Evolutionary conservation across 2,888 invertebrate species (phyloP), one percentile per base, ranked within the genome.

Genomic region (Rhabditophanes sp.): DNA sequence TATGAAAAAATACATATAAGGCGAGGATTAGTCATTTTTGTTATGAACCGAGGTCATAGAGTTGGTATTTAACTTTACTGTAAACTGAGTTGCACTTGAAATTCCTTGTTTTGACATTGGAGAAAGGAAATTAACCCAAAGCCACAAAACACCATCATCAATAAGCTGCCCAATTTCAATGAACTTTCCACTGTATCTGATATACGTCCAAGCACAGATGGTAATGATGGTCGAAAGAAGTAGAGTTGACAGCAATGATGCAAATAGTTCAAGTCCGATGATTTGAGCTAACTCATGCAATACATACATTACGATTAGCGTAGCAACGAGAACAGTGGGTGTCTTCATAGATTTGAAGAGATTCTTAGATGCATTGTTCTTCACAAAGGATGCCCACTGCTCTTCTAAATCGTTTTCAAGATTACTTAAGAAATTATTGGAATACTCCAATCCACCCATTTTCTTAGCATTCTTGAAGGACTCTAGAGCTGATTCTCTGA

Each of bases 331-430:
- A 4, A 69, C 68, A 25, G 84, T 83, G 8, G 93, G 93, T 28
- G 96, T 93, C 62, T 87, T 76, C 40, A 87, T 88, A 41, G 88
- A 85, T 69, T 87, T 88, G 52, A 64, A 64, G 49, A 96, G 82
- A 71, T 96, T 96, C 75, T 96, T 96, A 67, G 85, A 82, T 68
- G 93, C 88, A 71, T 96, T 96, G 73, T 87, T 82, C 37, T 80
- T 77, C 64, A 77, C 77, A 71, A 83, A 90, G 67, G 79, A 81
- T 20, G 68, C 69, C 69, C 47, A 59, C 15, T 42, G 39, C 19
- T 58, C 53, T n/a, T n/a, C n/a, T n/a, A n/a, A n/a, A n/a, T n/a
- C n/a, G n/a, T n/a, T n/a, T n/a, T n/a, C n/a, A n/a, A n/a, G n/a
- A n/a, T n/a, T n/a, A n/a, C n/a, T n/a, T n/a, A n/a, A n/a, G n/a